A percentile compares a stretch with the other conserved stretches of the same genome.
phyloP scores from a whole-genome alignment of 2,888 invertebrate species.

The Sepioteuthis lessoniana region DNA sequence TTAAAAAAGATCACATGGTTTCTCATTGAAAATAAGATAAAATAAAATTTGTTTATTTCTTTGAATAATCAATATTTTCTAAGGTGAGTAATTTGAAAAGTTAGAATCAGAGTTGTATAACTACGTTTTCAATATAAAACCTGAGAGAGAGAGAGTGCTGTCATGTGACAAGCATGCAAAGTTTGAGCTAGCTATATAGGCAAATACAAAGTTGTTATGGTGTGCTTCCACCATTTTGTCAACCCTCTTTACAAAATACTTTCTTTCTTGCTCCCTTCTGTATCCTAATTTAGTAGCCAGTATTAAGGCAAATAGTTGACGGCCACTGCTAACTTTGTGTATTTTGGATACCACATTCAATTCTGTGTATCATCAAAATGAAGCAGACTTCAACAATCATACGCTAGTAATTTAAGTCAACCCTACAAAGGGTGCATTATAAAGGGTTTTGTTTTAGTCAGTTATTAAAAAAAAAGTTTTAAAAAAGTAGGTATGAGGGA shows the following conservation, averaged over 20 bases:
- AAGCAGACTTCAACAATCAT: conserved; percentile 4
- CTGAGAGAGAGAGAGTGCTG: background rate
- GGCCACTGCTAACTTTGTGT: conserved; percentile 5
- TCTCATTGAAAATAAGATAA: background rate
- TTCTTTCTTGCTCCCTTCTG: background rate
- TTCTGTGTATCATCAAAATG: conserved; percentile 21
- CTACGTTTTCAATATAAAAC: background rate
- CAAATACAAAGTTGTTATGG: background rate
- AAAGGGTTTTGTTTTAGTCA: background rate
- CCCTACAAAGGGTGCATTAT: background rate
- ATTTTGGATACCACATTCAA: background rate
- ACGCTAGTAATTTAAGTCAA: background rate
- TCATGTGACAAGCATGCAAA: conserved; percentile 16
- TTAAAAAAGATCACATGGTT: background rate
- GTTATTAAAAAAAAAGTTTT: background rate
- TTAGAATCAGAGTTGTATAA: background rate
- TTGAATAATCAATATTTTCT: background rate
- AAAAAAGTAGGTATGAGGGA: background rate
- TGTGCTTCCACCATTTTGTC: background rate
- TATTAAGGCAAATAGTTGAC: background rate
- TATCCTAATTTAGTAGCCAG: conserved; percentile 17
- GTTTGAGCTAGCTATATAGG: background rate
- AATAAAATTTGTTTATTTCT: background rate
- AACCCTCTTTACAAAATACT: background rate
- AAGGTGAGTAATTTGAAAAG: background rate